Base-by-base conservation (phyloP, 2,888 invertebrate genomes). In the Harmothoe impar region DNA sequence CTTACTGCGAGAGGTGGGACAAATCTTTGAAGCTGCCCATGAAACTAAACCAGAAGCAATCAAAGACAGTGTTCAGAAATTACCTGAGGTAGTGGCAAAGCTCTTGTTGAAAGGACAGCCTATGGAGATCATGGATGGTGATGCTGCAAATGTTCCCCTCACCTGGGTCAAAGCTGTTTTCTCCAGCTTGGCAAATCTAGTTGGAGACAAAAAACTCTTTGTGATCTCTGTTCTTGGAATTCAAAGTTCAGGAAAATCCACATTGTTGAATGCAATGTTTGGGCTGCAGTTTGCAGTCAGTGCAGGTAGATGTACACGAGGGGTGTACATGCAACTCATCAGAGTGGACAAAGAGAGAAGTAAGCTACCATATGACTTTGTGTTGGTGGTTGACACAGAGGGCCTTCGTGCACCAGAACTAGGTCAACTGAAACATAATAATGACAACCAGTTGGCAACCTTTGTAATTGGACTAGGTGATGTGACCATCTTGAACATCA, bases 241-340 rank as follows among this genome's bases (percentile, higher is more conserved):
- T 25, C 91, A 91, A 62, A 91, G 91, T 52, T 91, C 91, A 35
- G 91, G 91, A 12, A 91, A 91, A 54, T 91, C 91, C n/a, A 91
- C 91, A 33, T 52, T 91, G 25, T 35, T 90, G 43, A 91, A 91
- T 35, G 88, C 91, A 0, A 90, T 91, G 90, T 90, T 90, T 89
- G 90, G 90, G 15, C 52, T 88, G 12, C 54, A 91, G 54, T 90
- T 90, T 78, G 72, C 91, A 43, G 91, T 91, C 23, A 91, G 90
- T 43, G 90, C 90, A 31, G 91, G 91, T 7, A 20, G 90, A 52
- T 91, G 91, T 52, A 91, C 91, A 12, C 25, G 90, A 17, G 91
- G 91, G 20, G 84, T 85, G 0, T 91, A 72, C 56, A 68, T 89
- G 78, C 91, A 91, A 52, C 51, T 91, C 23, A 43, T 91, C 15